These are phyloP conservation scores for Pedicia rivosa DNA, from an alignment of 2,888 invertebrate genomes.

Conservation along the genomic window DNA sequence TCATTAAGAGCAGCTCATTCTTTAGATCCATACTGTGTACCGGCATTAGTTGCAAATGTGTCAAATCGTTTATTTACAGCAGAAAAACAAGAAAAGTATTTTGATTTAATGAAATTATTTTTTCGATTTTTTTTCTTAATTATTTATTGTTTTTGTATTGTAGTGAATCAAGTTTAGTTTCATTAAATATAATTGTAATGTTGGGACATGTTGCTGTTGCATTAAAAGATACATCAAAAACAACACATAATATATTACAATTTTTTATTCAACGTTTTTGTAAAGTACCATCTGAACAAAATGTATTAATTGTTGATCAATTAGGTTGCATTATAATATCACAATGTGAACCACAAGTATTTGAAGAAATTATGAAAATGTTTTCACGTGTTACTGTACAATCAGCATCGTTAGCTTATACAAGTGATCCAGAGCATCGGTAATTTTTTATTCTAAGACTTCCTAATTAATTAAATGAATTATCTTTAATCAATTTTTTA, in stretches of 20 bases:
- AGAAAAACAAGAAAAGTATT: constrained; percentile 67
- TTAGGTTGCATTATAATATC: constrained; percentile 96
- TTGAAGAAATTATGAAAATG: constrained; percentile 96
- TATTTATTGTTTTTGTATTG: constrained; percentile 17
- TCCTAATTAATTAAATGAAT: neutral
- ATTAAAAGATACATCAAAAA: constrained; percentile 81
- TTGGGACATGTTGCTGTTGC: constrained; percentile 94
- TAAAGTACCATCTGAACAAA: constrained; percentile 79
- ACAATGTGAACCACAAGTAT: constrained; percentile 65
- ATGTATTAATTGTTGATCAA: constrained; percentile 91
- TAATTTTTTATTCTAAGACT: constrained; percentile 28
- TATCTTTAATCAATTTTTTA: neutral
- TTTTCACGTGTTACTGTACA: constrained; percentile 92
- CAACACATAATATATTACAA: constrained; percentile 87
- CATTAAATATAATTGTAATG: constrained; percentile 94
- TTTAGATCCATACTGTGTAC: constrained; percentile 83
- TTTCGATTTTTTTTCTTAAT: constrained; percentile 3
- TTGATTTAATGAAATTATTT: constrained; percentile 10
- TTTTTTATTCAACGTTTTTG: constrained; percentile 95
- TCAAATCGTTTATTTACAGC: constrained; percentile 92
- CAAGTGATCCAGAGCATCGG: constrained; percentile 42
- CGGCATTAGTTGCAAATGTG: constrained; percentile 89
- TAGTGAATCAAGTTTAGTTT: constrained; percentile 82
- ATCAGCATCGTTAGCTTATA: constrained; percentile 64
- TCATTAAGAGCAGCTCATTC: constrained; percentile 81